A percentile compares a stretch with the other conserved stretches of the same genome.
Evolutionary conservation across 1,140 invertebrate genomes (phyloP).

Genomic region (Bombus pyrosoma): DNA sequence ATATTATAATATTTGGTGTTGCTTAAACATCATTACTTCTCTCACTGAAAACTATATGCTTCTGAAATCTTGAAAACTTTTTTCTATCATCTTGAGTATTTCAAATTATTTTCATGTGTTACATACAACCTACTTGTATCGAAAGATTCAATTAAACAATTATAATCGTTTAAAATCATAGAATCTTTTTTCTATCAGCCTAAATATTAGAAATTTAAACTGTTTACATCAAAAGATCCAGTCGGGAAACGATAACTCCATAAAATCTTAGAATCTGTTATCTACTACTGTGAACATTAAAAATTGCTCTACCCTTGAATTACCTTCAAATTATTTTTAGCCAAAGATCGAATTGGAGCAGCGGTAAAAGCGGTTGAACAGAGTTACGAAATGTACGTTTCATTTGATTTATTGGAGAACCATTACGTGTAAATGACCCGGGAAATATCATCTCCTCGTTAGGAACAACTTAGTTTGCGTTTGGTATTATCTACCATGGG

Average conservation of each 20-base stretch:
- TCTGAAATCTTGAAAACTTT: neutral
- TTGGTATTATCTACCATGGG: conserved; percentile 30
- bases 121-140: too few relatives aligned
- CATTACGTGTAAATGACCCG: conserved; percentile 6
- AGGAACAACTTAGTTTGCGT: conserved; percentile 13
- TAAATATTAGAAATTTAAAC: neutral
- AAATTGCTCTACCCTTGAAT: too few relatives aligned
- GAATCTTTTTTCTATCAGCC: neutral
- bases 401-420: conserved; percentile 33
- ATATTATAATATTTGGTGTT: neutral
- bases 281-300: too few relatives aligned
- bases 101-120: neutral
- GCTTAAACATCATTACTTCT: neutral
- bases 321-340: too few relatives aligned
- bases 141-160: neutral
- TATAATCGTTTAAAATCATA: too few relatives aligned
- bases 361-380: neutral
- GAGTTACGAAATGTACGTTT: neutral
- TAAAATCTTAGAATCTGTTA: neutral
- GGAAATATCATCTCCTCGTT: conserved; percentile 40
- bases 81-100: neutral
- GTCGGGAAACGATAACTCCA: neutral
- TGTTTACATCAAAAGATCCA: too few relatives aligned
- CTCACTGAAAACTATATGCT: neutral
- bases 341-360: neutral